Percentiles rank a stretch among this genome's conserved stretches.
phyloP scores from a whole-genome alignment of 2,797 vertebrate genomes.

The Podargus strigoides region DNA sequence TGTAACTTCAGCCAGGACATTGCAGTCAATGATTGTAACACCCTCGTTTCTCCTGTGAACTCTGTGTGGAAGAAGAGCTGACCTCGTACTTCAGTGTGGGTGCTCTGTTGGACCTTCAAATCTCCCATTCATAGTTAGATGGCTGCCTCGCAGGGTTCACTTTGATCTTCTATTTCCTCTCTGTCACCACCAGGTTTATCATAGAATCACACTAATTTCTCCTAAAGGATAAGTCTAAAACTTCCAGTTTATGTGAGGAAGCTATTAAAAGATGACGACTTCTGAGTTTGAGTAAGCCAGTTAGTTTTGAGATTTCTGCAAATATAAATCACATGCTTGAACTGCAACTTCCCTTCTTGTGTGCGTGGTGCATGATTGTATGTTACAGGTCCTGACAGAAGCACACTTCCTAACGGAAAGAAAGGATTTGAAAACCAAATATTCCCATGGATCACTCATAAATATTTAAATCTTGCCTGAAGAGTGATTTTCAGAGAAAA shows the following conservation, averaged over 20 bases:
- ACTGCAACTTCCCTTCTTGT: neutral
- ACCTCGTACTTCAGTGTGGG: neutral
- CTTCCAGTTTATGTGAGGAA: neutral
- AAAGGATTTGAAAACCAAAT: neutral
- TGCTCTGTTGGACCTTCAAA: neutral
- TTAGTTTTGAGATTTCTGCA: neutral
- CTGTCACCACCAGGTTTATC: neutral
- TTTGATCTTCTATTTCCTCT: accelerated
- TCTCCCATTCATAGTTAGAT: neutral
- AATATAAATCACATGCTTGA: neutral
- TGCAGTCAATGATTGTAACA: neutral
- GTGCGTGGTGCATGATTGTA: neutral
- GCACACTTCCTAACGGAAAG: neutral
- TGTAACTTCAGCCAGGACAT: neutral
- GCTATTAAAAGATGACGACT: neutral
- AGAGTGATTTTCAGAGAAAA: constrained; percentile 23
- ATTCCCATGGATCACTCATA: neutral
- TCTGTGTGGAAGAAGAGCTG: neutral
- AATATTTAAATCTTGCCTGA: constrained; percentile 33
- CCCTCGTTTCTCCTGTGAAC: neutral
- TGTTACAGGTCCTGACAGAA: neutral
- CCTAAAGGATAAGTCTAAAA: neutral
- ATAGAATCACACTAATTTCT: neutral
- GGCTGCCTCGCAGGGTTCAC: neutral
- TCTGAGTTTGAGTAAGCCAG: neutral